These are phyloP conservation scores for Temnothorax ravouxi DNA, from an alignment of 2,888 invertebrate species.

Conservation along the genomic window DNA sequence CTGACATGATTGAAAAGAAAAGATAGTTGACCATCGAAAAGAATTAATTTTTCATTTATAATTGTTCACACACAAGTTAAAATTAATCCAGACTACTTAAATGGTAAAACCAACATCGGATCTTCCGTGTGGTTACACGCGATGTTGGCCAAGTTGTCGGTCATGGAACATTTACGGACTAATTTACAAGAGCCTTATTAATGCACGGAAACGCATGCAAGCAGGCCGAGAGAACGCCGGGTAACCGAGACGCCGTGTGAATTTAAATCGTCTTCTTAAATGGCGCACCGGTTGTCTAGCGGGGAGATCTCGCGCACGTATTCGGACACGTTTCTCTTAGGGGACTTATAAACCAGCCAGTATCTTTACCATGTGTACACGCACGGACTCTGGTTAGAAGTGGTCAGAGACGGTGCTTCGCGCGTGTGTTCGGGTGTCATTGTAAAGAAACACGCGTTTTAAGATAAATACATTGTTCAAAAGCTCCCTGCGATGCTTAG, in stretches of 20 bases:
- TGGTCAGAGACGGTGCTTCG: constrained; percentile 60
- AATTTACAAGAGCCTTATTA: constrained; percentile 81
- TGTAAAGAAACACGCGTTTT: constrained; percentile 59
- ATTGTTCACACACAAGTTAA: too few species aligned
- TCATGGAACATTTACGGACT: constrained; percentile 67
- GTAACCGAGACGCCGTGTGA: constrained; percentile 80
- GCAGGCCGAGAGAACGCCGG: constrained; percentile 73
- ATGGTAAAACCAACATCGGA: background rate
- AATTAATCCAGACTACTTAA: background rate
- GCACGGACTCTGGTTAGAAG: constrained; percentile 62
- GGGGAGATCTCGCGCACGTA: constrained; percentile 84
- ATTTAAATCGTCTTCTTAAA: constrained; percentile 85
- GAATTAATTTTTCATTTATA: background rate
- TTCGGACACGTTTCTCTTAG: constrained; percentile 78
- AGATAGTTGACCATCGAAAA: background rate
- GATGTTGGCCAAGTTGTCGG: background rate
- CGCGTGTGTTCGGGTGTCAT: constrained; percentile 58
- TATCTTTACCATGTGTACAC: constrained; percentile 69
- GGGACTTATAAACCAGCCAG: constrained; percentile 77
- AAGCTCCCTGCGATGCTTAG: background rate
- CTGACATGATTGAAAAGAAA: background rate
- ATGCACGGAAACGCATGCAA: constrained; percentile 78
- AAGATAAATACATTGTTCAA: constrained; percentile 63
- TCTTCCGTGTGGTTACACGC: background rate
- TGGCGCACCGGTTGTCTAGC: constrained; percentile 85